These are phyloP conservation scores for Clinocottus analis DNA, from an alignment of 2,113 vertebrate species.

Conservation along the genomic window DNA sequence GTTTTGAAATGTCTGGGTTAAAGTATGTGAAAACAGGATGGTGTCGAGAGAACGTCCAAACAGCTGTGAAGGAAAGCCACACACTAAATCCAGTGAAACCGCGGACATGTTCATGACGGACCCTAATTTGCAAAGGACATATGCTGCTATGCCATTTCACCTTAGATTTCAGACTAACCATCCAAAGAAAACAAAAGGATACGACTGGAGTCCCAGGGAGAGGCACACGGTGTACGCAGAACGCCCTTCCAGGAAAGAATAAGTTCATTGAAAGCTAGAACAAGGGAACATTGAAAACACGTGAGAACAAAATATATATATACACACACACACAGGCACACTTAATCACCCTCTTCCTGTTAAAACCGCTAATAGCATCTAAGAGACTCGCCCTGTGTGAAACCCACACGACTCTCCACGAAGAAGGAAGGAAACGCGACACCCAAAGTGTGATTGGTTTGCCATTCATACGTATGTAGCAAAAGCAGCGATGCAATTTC, in stretches of 20 bases:
- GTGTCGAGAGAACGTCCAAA: conserved; percentile 49
- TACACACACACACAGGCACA: conserved; percentile 11
- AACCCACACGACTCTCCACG: conserved; percentile 20
- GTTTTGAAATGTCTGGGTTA: conserved; percentile 42
- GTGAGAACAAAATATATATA: neutral
- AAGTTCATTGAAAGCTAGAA: conserved; percentile 32
- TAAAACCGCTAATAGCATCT: conserved; percentile 57
- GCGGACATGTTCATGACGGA: conserved; percentile 67
- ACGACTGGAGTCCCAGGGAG: conserved; percentile 49
- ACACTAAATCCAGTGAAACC: conserved; percentile 58
- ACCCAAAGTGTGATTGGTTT: conserved; percentile 20
- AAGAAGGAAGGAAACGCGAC: conserved; percentile 28
- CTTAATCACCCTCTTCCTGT: conserved; percentile 60
- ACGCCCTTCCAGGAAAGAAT: conserved; percentile 39
- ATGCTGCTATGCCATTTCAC: conserved; percentile 39
- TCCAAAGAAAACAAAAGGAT: conserved; percentile 70
- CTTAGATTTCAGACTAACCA: conserved; percentile 43
- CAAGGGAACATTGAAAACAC: conserved; percentile 17
- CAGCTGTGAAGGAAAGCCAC: conserved; percentile 44
- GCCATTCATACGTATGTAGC: neutral
- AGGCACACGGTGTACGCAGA: conserved; percentile 35
- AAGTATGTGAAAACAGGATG: conserved; percentile 48
- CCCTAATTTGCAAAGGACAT: conserved; percentile 61
- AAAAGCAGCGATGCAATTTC: conserved; percentile 8
- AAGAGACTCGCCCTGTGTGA: conserved; percentile 9